A percentile compares a stretch with the other conserved stretches of the same genome.
Conservation (phyloP, 2,888 invertebrate species). For the Tinea semifulvella region DNA sequence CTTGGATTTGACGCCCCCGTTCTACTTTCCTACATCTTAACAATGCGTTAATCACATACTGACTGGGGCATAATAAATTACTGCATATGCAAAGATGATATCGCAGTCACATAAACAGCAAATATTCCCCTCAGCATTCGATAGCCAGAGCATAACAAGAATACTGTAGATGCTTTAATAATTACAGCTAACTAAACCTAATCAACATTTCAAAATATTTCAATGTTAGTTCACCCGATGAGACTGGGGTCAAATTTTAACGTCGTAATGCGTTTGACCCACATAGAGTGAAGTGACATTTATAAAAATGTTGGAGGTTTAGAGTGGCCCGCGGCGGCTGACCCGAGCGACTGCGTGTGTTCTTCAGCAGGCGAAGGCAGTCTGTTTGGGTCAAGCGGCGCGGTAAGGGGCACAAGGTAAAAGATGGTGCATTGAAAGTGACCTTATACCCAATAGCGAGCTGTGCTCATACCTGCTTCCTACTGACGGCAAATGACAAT, state of each 20-base stretch:
- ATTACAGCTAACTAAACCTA: too few relatives aligned
- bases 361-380: conserved; percentile 25
- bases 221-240: conserved; percentile 18
- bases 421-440: conserved; percentile 67
- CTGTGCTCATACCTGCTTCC: conserved; percentile 57
- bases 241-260: conserved; percentile 50
- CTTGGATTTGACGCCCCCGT: conserved; percentile 57
- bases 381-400: conserved; percentile 52
- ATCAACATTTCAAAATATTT: not conserved
- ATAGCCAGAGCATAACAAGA: too few relatives aligned
- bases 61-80: conserved; percentile 28
- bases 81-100: conserved; percentile 24
- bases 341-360: conserved; percentile 19
- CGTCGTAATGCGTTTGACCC: conserved; percentile 57
- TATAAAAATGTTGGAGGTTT: conserved; percentile 17
- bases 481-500: conserved; percentile 62
- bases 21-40: conserved; percentile 58
- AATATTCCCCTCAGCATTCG: too few relatives aligned
- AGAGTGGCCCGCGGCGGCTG: conserved; percentile 13
- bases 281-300: conserved; percentile 42
- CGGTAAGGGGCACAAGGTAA: conserved; percentile 64
- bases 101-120: conserved; percentile 11
- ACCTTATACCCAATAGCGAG: conserved; percentile 66
- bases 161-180: too few relatives aligned
- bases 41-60: conserved; percentile 51